Evolutionary conservation across 2,113 vertebrate species (phyloP).

Genomic region (Grammatotria lemairii): DNA sequence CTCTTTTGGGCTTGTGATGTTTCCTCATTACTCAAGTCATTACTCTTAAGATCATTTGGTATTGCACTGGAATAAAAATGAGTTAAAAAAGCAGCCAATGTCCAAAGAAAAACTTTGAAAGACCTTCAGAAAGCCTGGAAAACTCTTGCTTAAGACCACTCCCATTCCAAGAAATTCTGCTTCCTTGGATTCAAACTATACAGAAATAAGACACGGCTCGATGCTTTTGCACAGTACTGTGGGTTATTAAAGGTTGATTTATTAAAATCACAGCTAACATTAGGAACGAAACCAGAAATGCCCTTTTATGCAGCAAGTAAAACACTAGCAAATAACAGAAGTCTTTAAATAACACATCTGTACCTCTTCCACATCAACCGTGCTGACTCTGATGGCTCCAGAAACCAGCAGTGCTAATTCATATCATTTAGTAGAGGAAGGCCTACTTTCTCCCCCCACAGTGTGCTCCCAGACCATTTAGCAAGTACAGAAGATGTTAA

Average conservation of each 20-base stretch:
- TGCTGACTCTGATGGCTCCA: neutral
- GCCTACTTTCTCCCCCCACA: neutral
- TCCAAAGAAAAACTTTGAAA: neutral
- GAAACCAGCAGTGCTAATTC: neutral
- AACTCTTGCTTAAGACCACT: neutral
- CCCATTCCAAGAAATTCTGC: neutral
- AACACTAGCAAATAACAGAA: neutral
- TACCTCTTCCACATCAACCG: neutral
- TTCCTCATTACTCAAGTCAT: fast-evolving
- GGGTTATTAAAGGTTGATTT: neutral
- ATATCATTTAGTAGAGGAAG: neutral
- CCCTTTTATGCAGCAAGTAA: neutral
- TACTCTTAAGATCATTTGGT: neutral
- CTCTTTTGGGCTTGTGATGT: neutral
- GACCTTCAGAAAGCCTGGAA: neutral
- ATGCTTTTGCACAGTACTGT: neutral
- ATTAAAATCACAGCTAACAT: neutral
- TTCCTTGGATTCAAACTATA: neutral
- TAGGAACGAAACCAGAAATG: neutral
- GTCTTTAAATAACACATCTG: neutral
- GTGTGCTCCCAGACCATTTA: slow-evolving; percentile 23
- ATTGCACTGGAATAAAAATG: neutral
- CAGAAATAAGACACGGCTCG: neutral
- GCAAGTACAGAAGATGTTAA: neutral
- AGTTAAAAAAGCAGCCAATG: neutral